Evolutionary conservation across 2,888 invertebrate genomes (phyloP), one percentile per base, ranked within the genome.

Genomic region (Baccha elongata): DNA sequence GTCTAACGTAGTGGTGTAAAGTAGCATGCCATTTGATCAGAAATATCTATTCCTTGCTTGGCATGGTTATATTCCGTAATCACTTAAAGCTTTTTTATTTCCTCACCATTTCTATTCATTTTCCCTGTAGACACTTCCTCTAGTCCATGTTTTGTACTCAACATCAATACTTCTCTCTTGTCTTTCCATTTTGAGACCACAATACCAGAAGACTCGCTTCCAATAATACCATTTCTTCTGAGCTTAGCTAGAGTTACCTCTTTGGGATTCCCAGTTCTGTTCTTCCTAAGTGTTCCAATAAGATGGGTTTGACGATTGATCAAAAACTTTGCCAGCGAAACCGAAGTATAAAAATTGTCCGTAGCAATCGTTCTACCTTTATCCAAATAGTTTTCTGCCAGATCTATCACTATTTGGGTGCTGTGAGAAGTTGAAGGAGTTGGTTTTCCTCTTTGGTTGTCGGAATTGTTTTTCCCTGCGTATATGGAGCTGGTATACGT

Each of bases 111-210:
- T n/a, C n/a, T n/a, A n/a, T n/a, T n/a, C n/a, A 17, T 48, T 64
- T 69, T 69, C 13, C 50, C 69, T 21, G 68, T 53, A 42, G 58
- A 40, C n/a, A 53, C 48, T 74, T 69, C 55, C 29, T 73, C 71
- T n/a, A 73, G 26, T 40, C 48, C 68, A 23, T 83, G 76, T 64
- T 83, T 65, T 53, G 68, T 71, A 35, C 52, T 72, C 11, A 76
- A 29, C 81, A 71, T 52, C 29, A 29, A n/a, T 21, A 52, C 46
- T 21, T 46, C 37, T 1, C 67, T 10, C 10, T 67, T 67, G 26
- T 62, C 65, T 40, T 40, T 73, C 73, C 64, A 80, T 65, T 74
- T 74, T 21, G 52, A 17, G n/a, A 74, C 29, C 53, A 71, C 42
- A 40, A 42, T 42, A 10, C 19, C 37, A 44, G 21, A 26, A 58